phyloP scores from a whole-genome alignment of 2,888 invertebrate genomes.

The Ochropleura leucogaster region DNA sequence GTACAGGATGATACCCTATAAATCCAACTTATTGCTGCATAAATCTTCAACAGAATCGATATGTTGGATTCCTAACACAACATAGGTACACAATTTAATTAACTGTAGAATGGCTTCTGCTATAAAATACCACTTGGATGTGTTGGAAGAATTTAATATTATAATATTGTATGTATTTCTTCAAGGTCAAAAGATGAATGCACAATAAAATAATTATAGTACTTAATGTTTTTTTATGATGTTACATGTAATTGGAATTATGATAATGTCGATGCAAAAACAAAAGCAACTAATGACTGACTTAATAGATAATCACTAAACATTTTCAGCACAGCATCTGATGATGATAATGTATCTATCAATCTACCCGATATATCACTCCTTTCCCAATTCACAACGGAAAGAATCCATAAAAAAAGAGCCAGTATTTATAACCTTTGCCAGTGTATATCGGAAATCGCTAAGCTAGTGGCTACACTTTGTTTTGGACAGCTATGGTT shows the following conservation, averaged over 20 bases:
- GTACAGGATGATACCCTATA: constrained; percentile 35
- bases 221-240: neutral
- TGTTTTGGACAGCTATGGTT: constrained; percentile 39
- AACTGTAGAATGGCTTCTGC: constrained; percentile 43
- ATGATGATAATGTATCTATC: neutral
- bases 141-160: constrained; percentile 8
- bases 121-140: constrained; percentile 13
- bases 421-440: constrained; percentile 45
- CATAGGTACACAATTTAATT: constrained; percentile 52
- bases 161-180: constrained; percentile 7
- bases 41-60: constrained; percentile 47
- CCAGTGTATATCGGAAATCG: constrained; percentile 42
- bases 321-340: neutral
- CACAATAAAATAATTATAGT: neutral
- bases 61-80: constrained; percentile 33
- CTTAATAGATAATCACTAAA: neutral
- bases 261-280: neutral
- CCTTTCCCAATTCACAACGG: constrained; percentile 10
- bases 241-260: neutral
- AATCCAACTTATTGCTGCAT: constrained; percentile 48
- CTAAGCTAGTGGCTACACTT: constrained; percentile 39
- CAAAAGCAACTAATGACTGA: neutral
- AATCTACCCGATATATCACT: constrained; percentile 22
- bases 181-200: constrained; percentile 9
- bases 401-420: constrained; percentile 35